Conservation (phyloP, 2,113 vertebrate species). For the Pithys albifrons region DNA sequence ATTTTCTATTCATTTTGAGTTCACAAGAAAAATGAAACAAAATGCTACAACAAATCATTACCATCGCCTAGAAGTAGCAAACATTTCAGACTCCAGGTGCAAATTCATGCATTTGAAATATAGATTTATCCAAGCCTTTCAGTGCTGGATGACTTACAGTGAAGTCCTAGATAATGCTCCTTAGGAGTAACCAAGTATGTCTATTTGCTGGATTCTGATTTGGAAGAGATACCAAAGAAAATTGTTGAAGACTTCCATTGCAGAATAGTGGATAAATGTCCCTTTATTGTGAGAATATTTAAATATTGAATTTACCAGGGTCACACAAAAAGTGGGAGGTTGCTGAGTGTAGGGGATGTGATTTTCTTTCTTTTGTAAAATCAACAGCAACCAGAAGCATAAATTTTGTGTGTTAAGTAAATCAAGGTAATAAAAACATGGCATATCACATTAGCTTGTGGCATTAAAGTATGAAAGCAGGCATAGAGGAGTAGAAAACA, state of each 20-base stretch:
- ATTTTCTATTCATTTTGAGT: neutral
- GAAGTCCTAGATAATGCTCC: neutral
- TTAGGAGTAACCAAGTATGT: neutral
- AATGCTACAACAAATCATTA: neutral
- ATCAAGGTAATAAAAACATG: neutral
- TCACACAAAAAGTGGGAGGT: neutral
- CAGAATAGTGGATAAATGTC: neutral
- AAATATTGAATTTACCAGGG: neutral
- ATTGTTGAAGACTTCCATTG: neutral
- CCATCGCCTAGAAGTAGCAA: neutral
- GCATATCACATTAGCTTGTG: neutral
- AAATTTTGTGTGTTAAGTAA: neutral
- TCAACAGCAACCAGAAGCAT: neutral
- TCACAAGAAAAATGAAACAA: neutral
- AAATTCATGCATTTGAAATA: neutral
- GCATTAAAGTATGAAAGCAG: neutral
- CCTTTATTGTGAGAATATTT: neutral
- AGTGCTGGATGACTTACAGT: neutral
- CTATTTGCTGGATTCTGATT: neutral
- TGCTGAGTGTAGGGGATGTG: neutral
- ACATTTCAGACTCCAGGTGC: neutral
- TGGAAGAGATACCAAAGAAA: neutral
- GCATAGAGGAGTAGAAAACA: neutral
- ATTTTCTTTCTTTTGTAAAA: neutral
- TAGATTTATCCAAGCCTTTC: neutral